phyloP scores from a whole-genome alignment of 2,797 vertebrate species.

The Valencia hispanica region DNA sequence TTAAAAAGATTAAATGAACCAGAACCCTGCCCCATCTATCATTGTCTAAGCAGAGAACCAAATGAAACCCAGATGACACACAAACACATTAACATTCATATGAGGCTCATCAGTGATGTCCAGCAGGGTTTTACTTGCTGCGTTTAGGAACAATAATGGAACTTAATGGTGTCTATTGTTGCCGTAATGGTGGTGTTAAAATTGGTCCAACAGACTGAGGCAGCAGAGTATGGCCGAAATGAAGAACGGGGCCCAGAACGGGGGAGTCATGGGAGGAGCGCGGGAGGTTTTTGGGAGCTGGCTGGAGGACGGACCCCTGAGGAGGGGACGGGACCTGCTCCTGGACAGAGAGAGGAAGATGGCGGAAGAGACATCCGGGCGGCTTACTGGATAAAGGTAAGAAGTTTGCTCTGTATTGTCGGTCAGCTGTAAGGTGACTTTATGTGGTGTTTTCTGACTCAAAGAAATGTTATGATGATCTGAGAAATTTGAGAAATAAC shows the following conservation, averaged over 20 bases:
- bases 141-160: constrained; percentile 9
- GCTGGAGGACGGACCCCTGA: constrained; percentile 70
- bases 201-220: constrained; percentile 69
- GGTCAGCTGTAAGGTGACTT: neutral
- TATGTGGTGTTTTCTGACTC: neutral
- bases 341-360: constrained; percentile 77
- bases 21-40: neutral
- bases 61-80: neutral
- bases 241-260: constrained; percentile 81
- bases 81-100: neutral
- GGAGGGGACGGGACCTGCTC: constrained; percentile 81
- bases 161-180: neutral
- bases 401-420: neutral
- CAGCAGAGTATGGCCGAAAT: constrained; percentile 74
- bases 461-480: too few species aligned
- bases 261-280: constrained; percentile 68
- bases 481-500: neutral
- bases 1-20: neutral
- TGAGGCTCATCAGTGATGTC: constrained; percentile 7
- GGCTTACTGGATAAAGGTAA: constrained; percentile 80
- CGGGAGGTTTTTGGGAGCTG: constrained; percentile 83
- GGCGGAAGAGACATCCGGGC: constrained; percentile 82
- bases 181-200: constrained; percentile 5
- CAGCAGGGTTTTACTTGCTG: constrained; percentile 3
- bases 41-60: constrained; percentile 8